Conservation (phyloP, 37 sponge, comb jelly and placozoan genomes). For the Haliclona indistincta region DNA sequence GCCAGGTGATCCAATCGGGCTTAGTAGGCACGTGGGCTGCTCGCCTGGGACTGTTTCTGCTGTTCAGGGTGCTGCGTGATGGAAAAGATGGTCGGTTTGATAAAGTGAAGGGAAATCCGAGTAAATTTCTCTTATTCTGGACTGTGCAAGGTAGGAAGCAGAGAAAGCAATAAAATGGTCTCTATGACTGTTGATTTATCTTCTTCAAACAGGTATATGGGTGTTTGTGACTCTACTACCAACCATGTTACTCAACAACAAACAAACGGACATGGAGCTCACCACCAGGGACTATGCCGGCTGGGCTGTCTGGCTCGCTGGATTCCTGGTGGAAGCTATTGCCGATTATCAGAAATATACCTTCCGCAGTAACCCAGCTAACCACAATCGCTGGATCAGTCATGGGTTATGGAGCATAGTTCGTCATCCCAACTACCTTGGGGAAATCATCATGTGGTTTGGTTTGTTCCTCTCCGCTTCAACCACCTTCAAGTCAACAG, state of each 20-base stretch:
- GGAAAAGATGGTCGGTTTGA: constrained; percentile 86
- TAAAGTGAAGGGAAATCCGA: constrained; percentile 73
- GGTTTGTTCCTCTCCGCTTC: constrained; percentile 93
- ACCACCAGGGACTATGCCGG: constrained; percentile 70
- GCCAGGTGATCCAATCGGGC: constrained; percentile 78
- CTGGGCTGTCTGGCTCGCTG: constrained; percentile 83
- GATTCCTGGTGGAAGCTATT: constrained; percentile 77
- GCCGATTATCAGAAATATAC: constrained; percentile 91
- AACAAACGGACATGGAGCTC: constrained; percentile 49
- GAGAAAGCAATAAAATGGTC: too few species aligned
- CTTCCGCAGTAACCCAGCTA: constrained; percentile 76
- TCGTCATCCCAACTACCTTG: constrained; percentile 97
- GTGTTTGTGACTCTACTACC: constrained; percentile 81
- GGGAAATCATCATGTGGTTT: constrained; percentile 92
- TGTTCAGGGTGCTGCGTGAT: constrained; percentile 65
- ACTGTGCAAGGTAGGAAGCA: constrained; percentile 74
- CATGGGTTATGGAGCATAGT: constrained; percentile 85
- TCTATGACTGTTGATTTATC: background rate
- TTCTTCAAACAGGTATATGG: constrained; percentile 69
- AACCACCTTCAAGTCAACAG: constrained; percentile 69
- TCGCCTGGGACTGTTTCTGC: constrained; percentile 85
- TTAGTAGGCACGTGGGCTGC: constrained; percentile 77
- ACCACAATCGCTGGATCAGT: constrained; percentile 74
- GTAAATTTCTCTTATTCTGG: constrained; percentile 81
- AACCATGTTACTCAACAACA: constrained; percentile 78